These are phyloP conservation scores for Archegozetes longisetosus DNA, from an alignment of 1,140 invertebrate genomes.

Conservation along the genomic window DNA sequence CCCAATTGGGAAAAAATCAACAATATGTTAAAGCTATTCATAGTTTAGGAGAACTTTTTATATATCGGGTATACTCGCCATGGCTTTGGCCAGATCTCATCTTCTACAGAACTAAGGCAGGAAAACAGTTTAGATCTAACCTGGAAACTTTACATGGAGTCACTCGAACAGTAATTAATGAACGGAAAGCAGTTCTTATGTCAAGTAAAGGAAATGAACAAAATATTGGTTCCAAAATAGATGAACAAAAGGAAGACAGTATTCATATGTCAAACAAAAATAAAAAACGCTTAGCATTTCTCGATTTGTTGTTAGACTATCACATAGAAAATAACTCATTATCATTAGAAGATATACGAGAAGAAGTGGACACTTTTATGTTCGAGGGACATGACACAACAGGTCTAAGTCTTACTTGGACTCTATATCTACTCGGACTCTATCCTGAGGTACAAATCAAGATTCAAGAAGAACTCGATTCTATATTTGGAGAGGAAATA, in stretches of 20 bases:
- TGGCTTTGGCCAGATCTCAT: background rate
- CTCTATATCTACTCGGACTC: slow-evolving; percentile 50
- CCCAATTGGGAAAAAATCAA: slow-evolving; percentile 45
- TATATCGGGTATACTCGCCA: slow-evolving; percentile 4
- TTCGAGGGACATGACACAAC: slow-evolving; percentile 25
- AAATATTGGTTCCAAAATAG: no score
- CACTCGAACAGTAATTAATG: slow-evolving; percentile 9
- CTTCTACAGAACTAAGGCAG: slow-evolving; percentile 4
- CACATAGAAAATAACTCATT: slow-evolving; percentile 12
- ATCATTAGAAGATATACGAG: slow-evolving; percentile 23
- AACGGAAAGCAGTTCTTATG: slow-evolving; percentile 13
- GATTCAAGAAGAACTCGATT: slow-evolving; percentile 60
- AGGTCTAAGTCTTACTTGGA: slow-evolving; percentile 33
- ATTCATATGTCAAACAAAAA: background rate
- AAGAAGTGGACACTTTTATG: slow-evolving; percentile 28
- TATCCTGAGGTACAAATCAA: slow-evolving; percentile 59
- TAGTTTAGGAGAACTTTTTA: slow-evolving; percentile 16
- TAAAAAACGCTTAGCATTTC: slow-evolving; percentile 37
- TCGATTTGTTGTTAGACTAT: slow-evolving; percentile 8
- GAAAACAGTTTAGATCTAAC: background rate
- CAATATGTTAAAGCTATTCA: slow-evolving; percentile 49
- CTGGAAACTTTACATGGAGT: slow-evolving; percentile 6
- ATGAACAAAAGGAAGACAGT: background rate
- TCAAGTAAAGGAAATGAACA: background rate
- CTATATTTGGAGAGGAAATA: slow-evolving; percentile 27